Evolutionary conservation across 1,140 invertebrate genomes (phyloP).

Genomic region (Aphelenchoides avenae): DNA sequence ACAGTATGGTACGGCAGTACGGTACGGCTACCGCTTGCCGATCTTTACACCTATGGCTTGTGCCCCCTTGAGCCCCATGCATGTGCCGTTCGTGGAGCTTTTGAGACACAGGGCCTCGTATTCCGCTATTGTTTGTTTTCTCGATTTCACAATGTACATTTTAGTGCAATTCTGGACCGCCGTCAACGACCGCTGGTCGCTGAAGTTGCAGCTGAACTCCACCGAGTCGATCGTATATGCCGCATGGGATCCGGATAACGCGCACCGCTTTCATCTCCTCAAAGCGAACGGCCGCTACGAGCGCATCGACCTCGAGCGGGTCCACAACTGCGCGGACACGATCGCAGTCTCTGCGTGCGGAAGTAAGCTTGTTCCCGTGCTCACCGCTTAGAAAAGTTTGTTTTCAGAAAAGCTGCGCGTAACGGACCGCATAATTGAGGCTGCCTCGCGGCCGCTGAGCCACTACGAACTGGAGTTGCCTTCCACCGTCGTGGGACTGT

Average conservation of each 20-base stretch:
- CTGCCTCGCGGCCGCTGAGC: no score
- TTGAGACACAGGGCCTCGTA: no score
- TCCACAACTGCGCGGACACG: slow-evolving; percentile 63
- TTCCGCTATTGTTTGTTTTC: background rate
- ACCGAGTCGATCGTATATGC: background rate
- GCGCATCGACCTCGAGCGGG: slow-evolving; percentile 16
- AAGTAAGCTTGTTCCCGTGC: slow-evolving; percentile 58
- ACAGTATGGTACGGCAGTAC: no score
- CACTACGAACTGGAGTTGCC: no score
- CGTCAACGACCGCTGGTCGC: slow-evolving; percentile 84
- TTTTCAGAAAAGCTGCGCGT: no score
- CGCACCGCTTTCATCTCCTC: slow-evolving; percentile 20
- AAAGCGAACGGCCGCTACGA: slow-evolving; percentile 20
- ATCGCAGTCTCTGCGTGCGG: slow-evolving; percentile 76
- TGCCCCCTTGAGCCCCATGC: no score
- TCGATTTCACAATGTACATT: slow-evolving; percentile 1
- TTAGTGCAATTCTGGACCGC: slow-evolving; percentile 73
- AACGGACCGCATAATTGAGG: no score
- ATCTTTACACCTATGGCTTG: no score
- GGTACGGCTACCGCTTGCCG: no score
- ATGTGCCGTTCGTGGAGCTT: no score
- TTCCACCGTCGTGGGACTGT: no score
- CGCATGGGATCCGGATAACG: slow-evolving; percentile 24
- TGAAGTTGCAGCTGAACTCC: slow-evolving; percentile 67
- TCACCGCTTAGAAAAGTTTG: no score